Base-by-base conservation (phyloP, 2,888 invertebrate genomes). In the Catocala sponsa region DNA sequence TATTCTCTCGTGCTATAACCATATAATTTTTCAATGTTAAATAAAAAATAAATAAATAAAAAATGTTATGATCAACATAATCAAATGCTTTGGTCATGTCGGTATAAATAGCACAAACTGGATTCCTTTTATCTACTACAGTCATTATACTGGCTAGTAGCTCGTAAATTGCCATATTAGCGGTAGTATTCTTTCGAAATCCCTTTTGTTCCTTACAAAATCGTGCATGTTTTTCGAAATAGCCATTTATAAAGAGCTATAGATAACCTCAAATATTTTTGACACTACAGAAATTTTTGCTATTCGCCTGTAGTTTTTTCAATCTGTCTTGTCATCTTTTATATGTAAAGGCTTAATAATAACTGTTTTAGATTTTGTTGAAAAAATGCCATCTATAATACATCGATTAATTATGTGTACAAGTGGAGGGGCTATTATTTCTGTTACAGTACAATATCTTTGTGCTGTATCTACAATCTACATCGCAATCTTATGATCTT, bases 71-170 rank as follows among this genome's bases (percentile, higher is more conserved):
- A 15, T 15, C 1, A 15, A 15, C 15, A 15, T 15, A 15, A 13
- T 56, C 56, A 33, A 56, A 56, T 11, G 56, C 56, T 13, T 50
- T 49, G 9, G 42, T 33, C 43, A 56, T 50, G 10, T 56, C 50
- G 2, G 35, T 56, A 13, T 50, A 56, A 4, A 56, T 32, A 12
- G 49, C 56, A 43, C 43, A 43, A 5, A 56, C 12, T 7, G 43
- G 50, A 5, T 32, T 42, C 33, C 42, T 49, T 6, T 33, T 50
- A n/a, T 56, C 50, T 10, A 56, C 1, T 10, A 10, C 7, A 10
- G 25, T 2, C 38, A 56, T 47, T 4, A 56, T 6, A 10, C 12
- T 48, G 7, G 13, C 1, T 33, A 56, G n/a, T 11, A 56, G 6
- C 12, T 50, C 33, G 43, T 9, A 50, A 7, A 56, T 6, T 12